Conservation (phyloP, 2,797 vertebrate genomes). For the Acridotheres tristis region DNA sequence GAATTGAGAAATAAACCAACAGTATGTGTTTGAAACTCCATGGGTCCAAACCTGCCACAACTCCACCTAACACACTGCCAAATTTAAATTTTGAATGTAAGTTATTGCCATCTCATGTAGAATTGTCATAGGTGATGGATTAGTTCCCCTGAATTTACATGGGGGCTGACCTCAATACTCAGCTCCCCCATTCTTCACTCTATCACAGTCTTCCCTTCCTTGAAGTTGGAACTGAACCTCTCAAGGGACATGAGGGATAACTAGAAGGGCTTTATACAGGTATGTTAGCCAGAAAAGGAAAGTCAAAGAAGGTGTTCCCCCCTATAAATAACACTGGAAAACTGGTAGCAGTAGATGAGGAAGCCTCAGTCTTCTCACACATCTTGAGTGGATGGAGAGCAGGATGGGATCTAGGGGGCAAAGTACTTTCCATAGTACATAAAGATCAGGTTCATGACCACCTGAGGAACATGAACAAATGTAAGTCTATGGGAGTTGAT, state of each 20-base stretch:
- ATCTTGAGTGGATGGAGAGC: background rate
- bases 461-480: background rate
- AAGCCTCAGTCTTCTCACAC: background rate
- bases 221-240: background rate
- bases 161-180: background rate
- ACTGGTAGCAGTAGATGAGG: background rate
- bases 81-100: background rate
- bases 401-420: background rate
- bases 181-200: background rate
- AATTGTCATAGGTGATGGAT: background rate
- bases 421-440: background rate
- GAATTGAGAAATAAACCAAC: background rate
- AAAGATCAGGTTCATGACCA: background rate
- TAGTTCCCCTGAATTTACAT: background rate
- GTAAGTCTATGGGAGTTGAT: fast-evolving
- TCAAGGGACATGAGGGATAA: background rate
- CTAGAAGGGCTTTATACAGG: background rate
- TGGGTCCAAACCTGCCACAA: background rate
- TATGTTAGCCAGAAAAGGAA: background rate
- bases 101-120: background rate
- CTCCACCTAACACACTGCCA: background rate
- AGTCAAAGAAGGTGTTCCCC: background rate
- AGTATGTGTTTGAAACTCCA: background rate
- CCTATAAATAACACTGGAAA: background rate
- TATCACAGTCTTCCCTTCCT: background rate